Base-by-base conservation (phyloP, 2,113 vertebrate genomes). In the Lepisosteus osseus region DNA sequence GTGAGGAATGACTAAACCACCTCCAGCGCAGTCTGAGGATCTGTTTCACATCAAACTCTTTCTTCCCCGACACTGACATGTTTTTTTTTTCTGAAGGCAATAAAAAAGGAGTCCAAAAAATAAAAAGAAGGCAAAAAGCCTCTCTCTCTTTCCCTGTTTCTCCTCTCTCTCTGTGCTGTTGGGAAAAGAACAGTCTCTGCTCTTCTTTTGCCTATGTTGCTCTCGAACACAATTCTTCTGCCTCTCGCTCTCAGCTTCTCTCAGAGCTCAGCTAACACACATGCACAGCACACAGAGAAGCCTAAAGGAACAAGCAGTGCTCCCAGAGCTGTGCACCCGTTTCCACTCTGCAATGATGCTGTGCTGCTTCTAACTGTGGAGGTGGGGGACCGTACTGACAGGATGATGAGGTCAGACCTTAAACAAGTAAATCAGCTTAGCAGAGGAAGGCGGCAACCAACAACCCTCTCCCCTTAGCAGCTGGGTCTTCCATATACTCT, bases 1-100 rank as follows among this genome's bases (percentile, higher is more conserved):
- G 95, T 57, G 94, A 95, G 77, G 94, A 94, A 89, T 98, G 97
- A 80, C 94, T 96, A 78, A 98, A 98, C 96, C 95, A 98, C 72
- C 96, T 91, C 97, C 96, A 99, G 80, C 94, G 95, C 45, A 99
- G 94, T 87, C 95, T 89, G 76, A 98, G 91, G 86, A 98, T 98
- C 93, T 98, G 96, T 86, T 98, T 99, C 86, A 98, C 95, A 68
- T 96, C 95, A 90, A 98, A 98, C 85, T 98, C 95, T 83, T 97
- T 98, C 93, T 97, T 97, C 63, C 94, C 94, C 70, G 96, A 94
- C 12, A 97, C 92, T 79, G 96, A 97, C 95, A 98, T 97, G 77
- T 86, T 89, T 77, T 86, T 78, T 17, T 81, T 74, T 89, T 86
- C 80, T 76, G 64, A 71, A 88, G 74, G 76, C 71, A 78, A 75